Evolutionary conservation across 2,113 vertebrate species (phyloP).

Genomic region (Phaetusa simplex): DNA sequence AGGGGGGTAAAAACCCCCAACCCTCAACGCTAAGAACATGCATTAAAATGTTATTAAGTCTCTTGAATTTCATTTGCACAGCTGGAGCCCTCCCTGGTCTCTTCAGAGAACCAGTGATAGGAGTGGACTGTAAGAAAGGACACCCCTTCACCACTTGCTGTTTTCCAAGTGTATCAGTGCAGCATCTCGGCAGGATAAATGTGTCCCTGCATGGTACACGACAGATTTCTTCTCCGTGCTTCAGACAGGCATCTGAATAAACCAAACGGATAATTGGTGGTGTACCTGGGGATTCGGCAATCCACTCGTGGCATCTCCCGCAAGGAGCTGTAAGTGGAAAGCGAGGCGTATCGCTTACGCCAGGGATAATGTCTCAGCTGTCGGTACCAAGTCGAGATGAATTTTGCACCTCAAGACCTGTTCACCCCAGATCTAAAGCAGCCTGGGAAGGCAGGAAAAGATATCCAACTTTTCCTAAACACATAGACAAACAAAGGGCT

Average conservation of each 20-base stretch:
- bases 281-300: neutral
- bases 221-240: neutral
- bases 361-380: neutral
- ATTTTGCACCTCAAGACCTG: neutral
- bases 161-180: neutral
- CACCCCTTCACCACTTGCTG: neutral
- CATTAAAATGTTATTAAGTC: constrained; percentile 1
- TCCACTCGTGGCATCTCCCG: fast-evolving
- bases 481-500: neutral
- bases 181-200: neutral
- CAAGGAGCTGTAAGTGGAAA: neutral
- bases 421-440: neutral
- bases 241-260: neutral
- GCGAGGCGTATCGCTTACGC: fast-evolving
- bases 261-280: neutral
- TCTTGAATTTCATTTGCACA: constrained; percentile 31
- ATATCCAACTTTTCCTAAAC: neutral
- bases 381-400: fast-evolving
- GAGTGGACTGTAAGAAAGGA: neutral
- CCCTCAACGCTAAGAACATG: neutral
- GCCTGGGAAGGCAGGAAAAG: neutral
- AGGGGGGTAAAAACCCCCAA: neutral
- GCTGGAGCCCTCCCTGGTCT: neutral
- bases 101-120: neutral
- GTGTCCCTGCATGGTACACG: neutral